These are phyloP conservation scores for Nomada fabriciana DNA, from an alignment of 2,888 invertebrate species.

Conservation along the genomic window DNA sequence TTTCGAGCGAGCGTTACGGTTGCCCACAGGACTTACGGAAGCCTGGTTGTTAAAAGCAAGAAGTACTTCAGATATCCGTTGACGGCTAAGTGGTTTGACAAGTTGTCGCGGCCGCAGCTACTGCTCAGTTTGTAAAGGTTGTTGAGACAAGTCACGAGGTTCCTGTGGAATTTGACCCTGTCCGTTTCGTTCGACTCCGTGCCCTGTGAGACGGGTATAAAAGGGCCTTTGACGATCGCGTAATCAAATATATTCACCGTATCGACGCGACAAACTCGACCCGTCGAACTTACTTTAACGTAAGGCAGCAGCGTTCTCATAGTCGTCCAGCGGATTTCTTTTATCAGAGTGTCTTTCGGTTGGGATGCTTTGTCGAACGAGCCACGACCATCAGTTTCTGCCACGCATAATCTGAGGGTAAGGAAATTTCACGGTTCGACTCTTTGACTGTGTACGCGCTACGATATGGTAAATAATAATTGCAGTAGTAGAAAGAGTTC, in stretches of 20 bases:
- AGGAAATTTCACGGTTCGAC: background rate
- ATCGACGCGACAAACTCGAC: background rate
- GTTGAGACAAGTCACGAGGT: constrained; percentile 64
- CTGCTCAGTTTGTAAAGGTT: constrained; percentile 60
- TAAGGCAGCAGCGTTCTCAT: constrained; percentile 60
- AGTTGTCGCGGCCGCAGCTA: constrained; percentile 51
- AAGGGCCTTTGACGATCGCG: constrained; percentile 9
- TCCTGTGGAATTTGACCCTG: constrained; percentile 45
- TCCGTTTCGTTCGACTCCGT: constrained; percentile 42
- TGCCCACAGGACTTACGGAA: constrained; percentile 59
- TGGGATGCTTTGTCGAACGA: background rate
- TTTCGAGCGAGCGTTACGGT: no score
- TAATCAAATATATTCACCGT: constrained; percentile 40
- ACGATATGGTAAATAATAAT: no score
- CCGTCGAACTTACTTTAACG: constrained; percentile 50
- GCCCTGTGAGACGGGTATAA: constrained; percentile 46
- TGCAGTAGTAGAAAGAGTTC: no score
- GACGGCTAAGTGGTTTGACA: constrained; percentile 68
- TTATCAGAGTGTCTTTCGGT: background rate
- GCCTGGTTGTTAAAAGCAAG: constrained; percentile 51
- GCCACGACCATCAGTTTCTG: background rate
- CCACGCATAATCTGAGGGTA: constrained; percentile 47
- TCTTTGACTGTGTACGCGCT: background rate
- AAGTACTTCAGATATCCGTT: constrained; percentile 73
- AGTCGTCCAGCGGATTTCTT: constrained; percentile 34